Percentiles rank a stretch among this genome's conserved stretches.
These are phyloP conservation scores for Catalaphyllia jardinei DNA, from an alignment of 64 coral and sea anemone genomes.

Conservation along the genomic window DNA sequence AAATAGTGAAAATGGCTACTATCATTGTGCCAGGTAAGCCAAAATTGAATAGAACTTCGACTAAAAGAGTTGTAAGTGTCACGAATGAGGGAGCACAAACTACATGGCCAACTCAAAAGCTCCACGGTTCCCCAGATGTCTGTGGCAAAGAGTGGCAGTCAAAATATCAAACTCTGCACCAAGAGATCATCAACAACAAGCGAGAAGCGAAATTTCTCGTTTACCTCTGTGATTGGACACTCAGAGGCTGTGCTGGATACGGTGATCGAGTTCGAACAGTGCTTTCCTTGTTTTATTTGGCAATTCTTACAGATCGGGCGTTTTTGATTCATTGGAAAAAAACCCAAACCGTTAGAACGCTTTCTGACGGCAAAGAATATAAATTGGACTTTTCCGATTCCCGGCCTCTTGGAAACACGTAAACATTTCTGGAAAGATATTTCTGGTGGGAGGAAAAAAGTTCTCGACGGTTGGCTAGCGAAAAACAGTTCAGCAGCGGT, in stretches of 20 bases:
- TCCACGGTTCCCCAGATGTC: not conserved
- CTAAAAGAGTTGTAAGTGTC: too few species aligned
- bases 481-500: not conserved
- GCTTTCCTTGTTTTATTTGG: too few species aligned
- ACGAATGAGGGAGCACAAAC: not conserved
- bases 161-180: slow-evolving; percentile 36
- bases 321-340: too few species aligned
- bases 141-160: slow-evolving; percentile 51
- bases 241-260: not conserved
- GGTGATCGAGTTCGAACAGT: too few species aligned
- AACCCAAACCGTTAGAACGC: too few species aligned
- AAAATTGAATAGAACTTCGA: too few species aligned
- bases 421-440: slow-evolving; percentile 41
- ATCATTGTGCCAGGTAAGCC: too few species aligned
- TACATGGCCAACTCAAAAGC: not conserved
- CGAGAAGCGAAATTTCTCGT: slow-evolving; percentile 10
- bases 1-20: too few species aligned
- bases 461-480: not conserved
- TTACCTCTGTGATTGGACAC: slow-evolving; percentile 11
- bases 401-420: slow-evolving; percentile 8
- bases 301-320: too few species aligned
- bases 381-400: too few species aligned
- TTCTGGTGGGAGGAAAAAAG: not conserved
- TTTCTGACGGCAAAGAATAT: too few species aligned
- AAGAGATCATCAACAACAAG: slow-evolving; percentile 16